A percentile compares a stretch with the other conserved stretches of the same genome.
phyloP scores from a whole-genome alignment of 1,140 invertebrate genomes.

The Trichogramma pretiosum region DNA sequence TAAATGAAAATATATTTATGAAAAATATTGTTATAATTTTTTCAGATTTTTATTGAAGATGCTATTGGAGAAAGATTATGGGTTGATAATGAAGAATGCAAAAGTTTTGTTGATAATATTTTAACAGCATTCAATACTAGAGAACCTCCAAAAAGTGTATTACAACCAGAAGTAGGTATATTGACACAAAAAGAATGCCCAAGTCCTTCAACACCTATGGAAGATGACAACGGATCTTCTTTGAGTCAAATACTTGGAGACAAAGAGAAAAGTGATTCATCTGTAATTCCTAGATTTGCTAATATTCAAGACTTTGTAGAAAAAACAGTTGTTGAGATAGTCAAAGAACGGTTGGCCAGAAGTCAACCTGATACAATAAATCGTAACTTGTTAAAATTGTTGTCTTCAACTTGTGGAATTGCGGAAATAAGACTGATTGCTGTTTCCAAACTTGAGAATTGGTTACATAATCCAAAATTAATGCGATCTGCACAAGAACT shows the following conservation, averaged over 20 bases:
- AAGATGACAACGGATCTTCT: constrained; percentile 49
- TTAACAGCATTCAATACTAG: constrained; percentile 80
- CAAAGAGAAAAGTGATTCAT: constrained; percentile 45
- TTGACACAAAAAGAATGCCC: constrained; percentile 44
- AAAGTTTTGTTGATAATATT: constrained; percentile 88
- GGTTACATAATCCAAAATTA: constrained; percentile 93
- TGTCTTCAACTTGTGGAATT: constrained; percentile 77
- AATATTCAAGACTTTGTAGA: constrained; percentile 66
- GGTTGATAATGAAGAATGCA: constrained; percentile 87
- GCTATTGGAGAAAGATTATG: constrained; percentile 83
- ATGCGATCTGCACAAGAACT: constrained; percentile 86
- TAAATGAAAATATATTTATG: background rate
- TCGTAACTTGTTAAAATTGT: constrained; percentile 76
- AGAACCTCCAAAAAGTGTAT: constrained; percentile 53
- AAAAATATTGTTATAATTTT: constrained; percentile 13
- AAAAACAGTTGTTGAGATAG: constrained; percentile 71
- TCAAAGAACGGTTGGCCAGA: constrained; percentile 78
- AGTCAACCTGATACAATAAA: constrained; percentile 80
- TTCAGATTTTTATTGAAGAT: constrained; percentile 87
- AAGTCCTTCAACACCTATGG: constrained; percentile 43
- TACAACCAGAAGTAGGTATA: constrained; percentile 52
- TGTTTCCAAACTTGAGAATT: constrained; percentile 77
- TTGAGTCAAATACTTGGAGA: constrained; percentile 31
- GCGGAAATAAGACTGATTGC: constrained; percentile 76
- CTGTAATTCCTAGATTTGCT: constrained; percentile 51